Conservation (phyloP, 2,888 invertebrate genomes). For the Brachypalpus laphriformis region DNA sequence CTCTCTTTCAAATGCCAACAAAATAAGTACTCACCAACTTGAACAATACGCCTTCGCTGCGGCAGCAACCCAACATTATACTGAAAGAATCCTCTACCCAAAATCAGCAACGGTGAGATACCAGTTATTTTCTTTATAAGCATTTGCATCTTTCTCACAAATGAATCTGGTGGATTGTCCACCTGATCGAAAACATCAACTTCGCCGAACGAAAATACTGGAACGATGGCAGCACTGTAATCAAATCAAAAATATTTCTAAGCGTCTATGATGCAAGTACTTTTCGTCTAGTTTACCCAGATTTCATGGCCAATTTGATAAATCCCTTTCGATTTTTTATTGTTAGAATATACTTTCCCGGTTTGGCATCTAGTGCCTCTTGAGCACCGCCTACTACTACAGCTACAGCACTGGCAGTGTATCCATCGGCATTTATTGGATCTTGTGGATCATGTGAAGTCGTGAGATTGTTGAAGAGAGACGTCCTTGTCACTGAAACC, state of each 20-base stretch:
- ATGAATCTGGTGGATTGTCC: conserved; percentile 88
- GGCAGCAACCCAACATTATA: conserved; percentile 95
- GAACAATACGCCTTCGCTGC: conserved; percentile 89
- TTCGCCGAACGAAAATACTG: conserved; percentile 95
- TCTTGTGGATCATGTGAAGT: conserved; percentile 80
- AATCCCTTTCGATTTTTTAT: conserved; percentile 92
- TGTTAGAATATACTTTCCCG: conserved; percentile 89
- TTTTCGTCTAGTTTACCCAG: conserved; percentile 84
- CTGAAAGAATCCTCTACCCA: conserved; percentile 95
- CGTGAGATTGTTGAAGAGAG: conserved; percentile 81
- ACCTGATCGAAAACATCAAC: conserved; percentile 92
- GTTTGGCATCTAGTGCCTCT: conserved; percentile 92
- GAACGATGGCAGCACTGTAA: conserved; percentile 92
- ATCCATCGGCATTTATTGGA: conserved; percentile 79
- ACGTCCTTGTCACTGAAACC: conserved; percentile 84
- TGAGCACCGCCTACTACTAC: conserved; percentile 95
- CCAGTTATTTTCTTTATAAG: conserved; percentile 87
- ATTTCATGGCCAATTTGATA: conserved; percentile 87
- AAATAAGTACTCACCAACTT: conserved; percentile 93
- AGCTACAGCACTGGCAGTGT: conserved; percentile 85
- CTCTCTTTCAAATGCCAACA: too few relatives aligned
- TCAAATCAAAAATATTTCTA: background rate
- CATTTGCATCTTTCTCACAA: conserved; percentile 86
- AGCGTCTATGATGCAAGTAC: too few relatives aligned
- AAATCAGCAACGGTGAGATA: conserved; percentile 89